These are phyloP conservation scores for Ceratothoa steindachneri DNA, from an alignment of 2,888 invertebrate genomes.

Conservation along the genomic window DNA sequence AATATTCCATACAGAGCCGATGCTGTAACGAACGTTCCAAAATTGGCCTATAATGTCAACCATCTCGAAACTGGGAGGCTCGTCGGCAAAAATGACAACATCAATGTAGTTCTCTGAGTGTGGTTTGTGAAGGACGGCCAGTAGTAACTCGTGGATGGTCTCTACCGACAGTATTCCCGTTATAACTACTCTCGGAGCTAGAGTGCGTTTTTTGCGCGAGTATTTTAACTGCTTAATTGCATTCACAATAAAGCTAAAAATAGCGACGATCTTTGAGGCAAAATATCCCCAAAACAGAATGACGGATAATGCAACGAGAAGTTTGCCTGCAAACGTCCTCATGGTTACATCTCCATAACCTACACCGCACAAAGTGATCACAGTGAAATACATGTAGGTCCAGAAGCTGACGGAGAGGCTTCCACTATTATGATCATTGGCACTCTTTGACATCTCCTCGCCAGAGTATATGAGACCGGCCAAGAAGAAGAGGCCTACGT, in stretches of 20 bases:
- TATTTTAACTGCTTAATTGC: not conserved
- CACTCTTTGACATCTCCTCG: not conserved
- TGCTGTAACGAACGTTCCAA: not conserved
- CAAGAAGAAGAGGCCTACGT: not conserved
- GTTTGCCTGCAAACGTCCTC: not conserved
- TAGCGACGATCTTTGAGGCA: not conserved
- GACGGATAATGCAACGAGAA: not conserved
- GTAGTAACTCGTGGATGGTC: not conserved
- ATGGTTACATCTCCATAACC: not conserved
- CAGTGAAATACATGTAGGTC: not conserved
- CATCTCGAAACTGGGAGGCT: not conserved
- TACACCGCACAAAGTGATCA: not conserved
- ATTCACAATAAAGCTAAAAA: not conserved
- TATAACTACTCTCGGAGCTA: not conserved
- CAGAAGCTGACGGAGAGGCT: not conserved
- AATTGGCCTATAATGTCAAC: not conserved
- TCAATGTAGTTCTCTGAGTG: not conserved
- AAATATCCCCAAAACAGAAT: constrained; percentile 1
- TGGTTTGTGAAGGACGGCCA: not conserved
- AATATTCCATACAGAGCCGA: not conserved
- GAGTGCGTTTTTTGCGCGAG: not conserved
- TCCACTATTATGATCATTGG: not conserved
- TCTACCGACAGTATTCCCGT: not conserved
- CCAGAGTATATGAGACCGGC: not conserved
- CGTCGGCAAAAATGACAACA: not conserved